These are phyloP conservation scores for Tenrec ecaudatus DNA, from an alignment of 2,113 vertebrate species.

Conservation along the genomic window DNA sequence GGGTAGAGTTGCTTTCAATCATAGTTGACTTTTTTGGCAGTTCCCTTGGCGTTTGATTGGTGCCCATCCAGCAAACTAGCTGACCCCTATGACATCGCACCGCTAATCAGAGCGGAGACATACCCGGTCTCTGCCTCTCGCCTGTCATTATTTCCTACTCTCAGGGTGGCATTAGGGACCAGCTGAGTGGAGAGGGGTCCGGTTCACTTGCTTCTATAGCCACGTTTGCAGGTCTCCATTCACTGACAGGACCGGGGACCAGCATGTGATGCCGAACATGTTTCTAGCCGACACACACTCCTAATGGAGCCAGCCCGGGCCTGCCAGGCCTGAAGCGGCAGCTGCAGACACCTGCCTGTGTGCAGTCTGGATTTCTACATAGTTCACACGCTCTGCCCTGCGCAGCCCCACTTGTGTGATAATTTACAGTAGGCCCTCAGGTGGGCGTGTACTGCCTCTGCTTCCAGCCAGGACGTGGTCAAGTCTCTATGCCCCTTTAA, in stretches of 20 bases:
- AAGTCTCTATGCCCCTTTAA: too few species aligned
- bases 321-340: background rate
- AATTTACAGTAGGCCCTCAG: background rate
- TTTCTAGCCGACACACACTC: background rate
- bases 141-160: background rate
- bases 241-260: background rate
- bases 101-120: background rate
- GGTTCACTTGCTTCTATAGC: background rate
- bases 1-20: too few species aligned
- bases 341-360: background rate
- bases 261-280: background rate
- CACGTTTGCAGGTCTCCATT: background rate
- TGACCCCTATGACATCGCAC: background rate
- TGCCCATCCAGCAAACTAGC: background rate
- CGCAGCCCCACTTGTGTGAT: too few species aligned
- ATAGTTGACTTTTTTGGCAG: too few species aligned
- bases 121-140: background rate
- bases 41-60: too few species aligned
- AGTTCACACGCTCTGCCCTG: background rate
- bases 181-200: too few species aligned
- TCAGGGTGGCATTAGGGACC: background rate
- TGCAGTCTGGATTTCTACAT: background rate
- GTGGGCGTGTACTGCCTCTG: rapidly evolving
- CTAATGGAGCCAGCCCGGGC: background rate
- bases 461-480: too few species aligned